Percentiles rank a stretch among this genome's conserved stretches.
phyloP scores from a whole-genome alignment of 2,797 vertebrate genomes.

The Muraenolepis orangiensis region DNA sequence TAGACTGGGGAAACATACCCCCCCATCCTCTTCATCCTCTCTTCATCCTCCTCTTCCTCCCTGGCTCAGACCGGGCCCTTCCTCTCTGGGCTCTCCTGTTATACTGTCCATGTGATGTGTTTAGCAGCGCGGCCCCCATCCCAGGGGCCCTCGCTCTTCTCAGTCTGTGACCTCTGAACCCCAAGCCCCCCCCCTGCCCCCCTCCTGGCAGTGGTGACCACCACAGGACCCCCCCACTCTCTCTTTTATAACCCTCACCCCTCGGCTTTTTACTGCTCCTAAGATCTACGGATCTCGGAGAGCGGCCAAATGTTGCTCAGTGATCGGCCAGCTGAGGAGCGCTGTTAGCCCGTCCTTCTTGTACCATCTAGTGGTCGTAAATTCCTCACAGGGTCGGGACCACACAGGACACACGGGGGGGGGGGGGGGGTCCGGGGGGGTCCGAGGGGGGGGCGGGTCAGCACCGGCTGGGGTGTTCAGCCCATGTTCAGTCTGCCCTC shows the following conservation, averaged over 20 bases:
- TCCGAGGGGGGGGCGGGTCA: too few relatives aligned
- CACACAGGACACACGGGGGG: background rate
- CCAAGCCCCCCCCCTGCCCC: background rate
- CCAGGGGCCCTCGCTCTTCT: conserved; percentile 34
- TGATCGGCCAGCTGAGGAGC: background rate
- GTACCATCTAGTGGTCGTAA: background rate
- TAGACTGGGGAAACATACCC: conserved; percentile 8
- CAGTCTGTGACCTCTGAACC: conserved; percentile 39
- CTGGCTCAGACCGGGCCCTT: background rate
- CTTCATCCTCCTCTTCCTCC: background rate
- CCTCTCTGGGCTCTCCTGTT: conserved; percentile 29
- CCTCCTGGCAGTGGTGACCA: conserved; percentile 2
- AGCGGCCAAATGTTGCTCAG: background rate
- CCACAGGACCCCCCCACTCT: background rate
- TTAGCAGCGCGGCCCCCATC: conserved; percentile 42
- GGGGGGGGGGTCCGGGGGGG: too few relatives aligned
- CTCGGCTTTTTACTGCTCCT: conserved; percentile 14
- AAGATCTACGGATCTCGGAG: background rate
- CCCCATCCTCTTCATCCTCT: background rate
- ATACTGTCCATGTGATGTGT: conserved; percentile 46
- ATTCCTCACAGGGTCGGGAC: background rate
- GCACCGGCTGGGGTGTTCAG: too few relatives aligned
- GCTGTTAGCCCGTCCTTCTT: background rate
- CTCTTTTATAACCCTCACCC: background rate
- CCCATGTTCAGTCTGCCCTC: background rate